phyloP scores from a whole-genome alignment of 2,113 vertebrate species.

The Leuciscus idus region DNA sequence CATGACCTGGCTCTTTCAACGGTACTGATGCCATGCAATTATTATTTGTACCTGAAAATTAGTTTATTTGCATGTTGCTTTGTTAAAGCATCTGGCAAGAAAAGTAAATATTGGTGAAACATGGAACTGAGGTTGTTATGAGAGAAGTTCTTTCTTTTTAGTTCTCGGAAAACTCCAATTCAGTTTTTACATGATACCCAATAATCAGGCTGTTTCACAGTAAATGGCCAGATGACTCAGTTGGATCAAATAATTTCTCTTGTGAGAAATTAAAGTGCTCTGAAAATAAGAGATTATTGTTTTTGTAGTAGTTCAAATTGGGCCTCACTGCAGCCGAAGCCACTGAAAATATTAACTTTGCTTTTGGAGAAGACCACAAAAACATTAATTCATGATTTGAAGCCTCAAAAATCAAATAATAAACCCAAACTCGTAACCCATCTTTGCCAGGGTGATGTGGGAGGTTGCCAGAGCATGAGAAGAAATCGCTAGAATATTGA shows the following conservation, averaged over 20 bases:
- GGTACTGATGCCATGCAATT: not conserved
- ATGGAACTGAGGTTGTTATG: not conserved
- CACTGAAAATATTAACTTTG: slow-evolving; percentile 22
- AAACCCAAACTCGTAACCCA: not conserved
- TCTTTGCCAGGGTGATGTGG: not conserved
- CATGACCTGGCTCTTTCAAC: not conserved
- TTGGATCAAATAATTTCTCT: not conserved
- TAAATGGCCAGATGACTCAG: slow-evolving; percentile 2
- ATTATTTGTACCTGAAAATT: not conserved
- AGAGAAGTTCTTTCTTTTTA: not conserved
- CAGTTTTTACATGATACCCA: not conserved
- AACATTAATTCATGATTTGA: not conserved
- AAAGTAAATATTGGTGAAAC: not conserved
- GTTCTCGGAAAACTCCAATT: slow-evolving; percentile 4
- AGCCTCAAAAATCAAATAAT: not conserved
- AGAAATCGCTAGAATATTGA: not conserved
- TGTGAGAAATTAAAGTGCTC: not conserved
- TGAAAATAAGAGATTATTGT: not conserved
- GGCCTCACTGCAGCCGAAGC: not conserved
- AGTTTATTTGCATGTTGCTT: not conserved
- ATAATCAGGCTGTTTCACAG: slow-evolving; percentile 18
- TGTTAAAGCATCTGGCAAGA: not conserved
- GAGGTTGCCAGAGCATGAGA: not conserved
- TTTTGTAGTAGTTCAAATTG: slow-evolving; percentile 7
- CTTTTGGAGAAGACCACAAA: not conserved